Percentiles rank a stretch among this genome's conserved stretches.
Conservation (phyloP, 2,888 invertebrate genomes). For the Heliconius erato region DNA sequence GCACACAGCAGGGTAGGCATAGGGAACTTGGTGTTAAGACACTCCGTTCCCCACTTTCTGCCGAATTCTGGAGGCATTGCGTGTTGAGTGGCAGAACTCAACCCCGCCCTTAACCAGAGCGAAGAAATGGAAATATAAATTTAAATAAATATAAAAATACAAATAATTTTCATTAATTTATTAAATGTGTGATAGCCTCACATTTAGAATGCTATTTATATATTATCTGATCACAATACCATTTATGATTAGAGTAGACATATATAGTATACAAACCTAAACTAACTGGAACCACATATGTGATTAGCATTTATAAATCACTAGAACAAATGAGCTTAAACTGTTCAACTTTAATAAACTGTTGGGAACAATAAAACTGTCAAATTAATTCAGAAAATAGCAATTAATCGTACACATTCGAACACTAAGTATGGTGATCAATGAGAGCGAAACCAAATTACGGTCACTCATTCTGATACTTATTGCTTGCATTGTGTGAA, state of each 20-base stretch:
- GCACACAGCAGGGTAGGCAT: too few species aligned
- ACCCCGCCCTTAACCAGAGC: too few species aligned
- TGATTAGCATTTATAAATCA: conserved; percentile 23
- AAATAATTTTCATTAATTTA: neutral
- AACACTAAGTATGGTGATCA: conserved; percentile 26
- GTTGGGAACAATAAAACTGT: conserved; percentile 29
- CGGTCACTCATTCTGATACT: neutral
- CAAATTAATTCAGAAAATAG: conserved; percentile 28
- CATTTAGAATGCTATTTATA: neutral
- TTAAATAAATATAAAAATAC: too few species aligned
- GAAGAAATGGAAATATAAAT: too few species aligned
- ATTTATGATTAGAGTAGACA: neutral
- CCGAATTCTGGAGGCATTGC: too few species aligned
- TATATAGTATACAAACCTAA: neutral
- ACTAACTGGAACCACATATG: neutral
- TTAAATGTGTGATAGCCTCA: neutral
- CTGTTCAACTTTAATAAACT: conserved; percentile 19
- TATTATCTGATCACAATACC: neutral
- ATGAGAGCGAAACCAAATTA: conserved; percentile 25
- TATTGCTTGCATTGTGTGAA: neutral
- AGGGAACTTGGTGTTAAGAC: too few species aligned
- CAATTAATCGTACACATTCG: conserved; percentile 23
- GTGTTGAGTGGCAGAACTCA: too few species aligned
- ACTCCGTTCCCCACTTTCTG: too few species aligned
- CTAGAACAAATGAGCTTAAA: conserved; percentile 7